These are phyloP conservation scores for Papilio machaon DNA, from an alignment of 1,140 invertebrate genomes.

Conservation along the genomic window DNA sequence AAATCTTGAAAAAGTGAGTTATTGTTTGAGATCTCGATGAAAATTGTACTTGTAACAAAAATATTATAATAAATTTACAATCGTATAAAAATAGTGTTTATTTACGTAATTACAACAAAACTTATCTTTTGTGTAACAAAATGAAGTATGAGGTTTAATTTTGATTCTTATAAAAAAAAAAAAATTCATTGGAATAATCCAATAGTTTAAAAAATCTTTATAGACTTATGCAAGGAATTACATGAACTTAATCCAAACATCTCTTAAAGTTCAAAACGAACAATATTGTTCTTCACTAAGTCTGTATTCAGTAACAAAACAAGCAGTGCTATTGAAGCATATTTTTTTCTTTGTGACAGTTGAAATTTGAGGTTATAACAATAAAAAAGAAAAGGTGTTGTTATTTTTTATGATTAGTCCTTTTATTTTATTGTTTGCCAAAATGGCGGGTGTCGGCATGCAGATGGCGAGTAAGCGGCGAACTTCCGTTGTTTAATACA, in stretches of 20 bases:
- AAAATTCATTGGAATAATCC: too few relatives aligned
- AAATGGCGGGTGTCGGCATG: conserved; percentile 43
- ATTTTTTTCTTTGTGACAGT: conserved; percentile 11
- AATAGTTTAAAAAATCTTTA: too few relatives aligned
- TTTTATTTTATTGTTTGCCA: conserved; percentile 58
- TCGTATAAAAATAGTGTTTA: too few relatives aligned
- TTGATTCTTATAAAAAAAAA: too few relatives aligned
- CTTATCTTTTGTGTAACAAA: too few relatives aligned
- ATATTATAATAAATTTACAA: background rate
- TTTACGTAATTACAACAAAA: too few relatives aligned
- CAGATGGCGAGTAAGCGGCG: conserved; percentile 37
- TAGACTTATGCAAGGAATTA: too few relatives aligned
- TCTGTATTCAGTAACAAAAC: background rate
- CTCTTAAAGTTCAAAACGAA: background rate
- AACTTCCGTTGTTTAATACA: conserved; percentile 40
- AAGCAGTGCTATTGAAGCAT: background rate
- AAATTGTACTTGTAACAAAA: too few relatives aligned
- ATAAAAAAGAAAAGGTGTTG: conserved; percentile 40
- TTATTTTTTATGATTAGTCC: conserved; percentile 62
- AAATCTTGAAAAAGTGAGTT: background rate
- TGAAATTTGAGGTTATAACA: conserved; percentile 7
- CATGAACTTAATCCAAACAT: too few relatives aligned
- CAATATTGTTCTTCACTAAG: background rate
- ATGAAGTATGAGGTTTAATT: too few relatives aligned
- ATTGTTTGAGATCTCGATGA: background rate